Evolutionary conservation across 2,113 vertebrate species (phyloP), one percentile per base, ranked within the genome.

Genomic region (Otis tarda): DNA sequence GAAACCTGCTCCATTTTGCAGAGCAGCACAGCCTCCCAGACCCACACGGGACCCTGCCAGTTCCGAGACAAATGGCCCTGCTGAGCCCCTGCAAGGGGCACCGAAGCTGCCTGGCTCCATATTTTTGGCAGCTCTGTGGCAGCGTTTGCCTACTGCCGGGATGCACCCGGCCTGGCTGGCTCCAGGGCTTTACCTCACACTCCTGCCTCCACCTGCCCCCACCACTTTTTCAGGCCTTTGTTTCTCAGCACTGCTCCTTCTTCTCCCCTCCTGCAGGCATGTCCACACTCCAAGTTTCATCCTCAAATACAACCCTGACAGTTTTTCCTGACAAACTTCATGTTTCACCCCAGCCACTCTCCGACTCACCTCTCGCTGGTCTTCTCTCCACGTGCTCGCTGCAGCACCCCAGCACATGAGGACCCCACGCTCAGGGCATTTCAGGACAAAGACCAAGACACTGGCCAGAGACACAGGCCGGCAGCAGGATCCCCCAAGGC

Each of bases 11-110:
- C 18, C 30, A 4, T 65, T 39, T 13, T 1, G 5, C 61, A 33
- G 35, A 37, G 33, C 22, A 30, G 43, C 37, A 31, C 0, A 8
- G n/a, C 37, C 52, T 55, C 52, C 56, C 37, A 64, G 43, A 14
- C 18, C 41, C 49, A 3, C 20, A 5, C 0, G 0, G 41, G 39
- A 16, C 4, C 19, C n/a, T 31, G 17, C 1, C 33, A 35, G 6
- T 37, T 31, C 49, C 0, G 7, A 49, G 45, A 39, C 12, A 53
- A 47, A 47, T 2, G 12, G 27, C 15, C 39, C 78, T 7, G 19
- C 41, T 0, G 4, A 43, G 31, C 15, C 33, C 37, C 39, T 64
- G 53, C 35, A 21, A 60, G 5, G 7, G 49, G 20, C 47, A 37
- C 25, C 0, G 2, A 13, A 50, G 22, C 8, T 15, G 35, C 33